Evolutionary conservation across 2,888 invertebrate genomes (phyloP), one percentile per base, ranked within the genome.

Genomic region (Mylabris sibirica): DNA sequence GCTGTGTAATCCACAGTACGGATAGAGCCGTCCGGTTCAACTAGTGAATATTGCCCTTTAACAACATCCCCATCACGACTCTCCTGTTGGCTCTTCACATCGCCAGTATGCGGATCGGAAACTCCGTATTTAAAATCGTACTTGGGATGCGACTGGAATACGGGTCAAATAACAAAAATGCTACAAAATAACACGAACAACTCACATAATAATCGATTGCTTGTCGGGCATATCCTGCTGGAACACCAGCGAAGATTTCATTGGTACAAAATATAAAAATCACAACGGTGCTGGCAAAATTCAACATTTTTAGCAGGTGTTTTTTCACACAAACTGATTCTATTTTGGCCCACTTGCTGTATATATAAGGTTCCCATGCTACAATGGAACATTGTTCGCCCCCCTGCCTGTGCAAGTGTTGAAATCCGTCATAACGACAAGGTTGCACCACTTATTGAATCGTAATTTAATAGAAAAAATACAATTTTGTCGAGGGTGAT

Each of bases 201-300:
- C 90, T 89, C 86, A 90, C 90, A 84, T 89, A 89, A 83, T 90
- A 90, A 82, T 89, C 89, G 71, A 89, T 85, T 73, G 80, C 84
- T 74, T 86, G 84, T 76, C 83, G 82, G 61, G 86, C 86, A 73
- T 87, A 88, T 76, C 78, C 76, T 65, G 76, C 74, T 60, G 78
- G 70, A 34, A 79, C 75, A 65, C 77, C 77, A 53, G 78, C 81
- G 34, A 78, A 67, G 20, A 76, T 77, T 59, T 73, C 72, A 11
- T 77, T 75, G n/a, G 76, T 64, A 17, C 77, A 63, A 38, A 75
- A 63, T 1, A 74, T 72, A 35, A 81, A 59, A 20, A 74, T 65
- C 30, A 75, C 72, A 63, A 80, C n/a, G 20, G 71, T 24, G 59
- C 74, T 67, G 77, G 78, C 70, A 63, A 75, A 67, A n/a, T 44